Percentiles rank a stretch among this genome's conserved stretches.
These are phyloP conservation scores for Phylloscopus trochiloides DNA, from an alignment of 2,113 vertebrate species.

Conservation along the genomic window DNA sequence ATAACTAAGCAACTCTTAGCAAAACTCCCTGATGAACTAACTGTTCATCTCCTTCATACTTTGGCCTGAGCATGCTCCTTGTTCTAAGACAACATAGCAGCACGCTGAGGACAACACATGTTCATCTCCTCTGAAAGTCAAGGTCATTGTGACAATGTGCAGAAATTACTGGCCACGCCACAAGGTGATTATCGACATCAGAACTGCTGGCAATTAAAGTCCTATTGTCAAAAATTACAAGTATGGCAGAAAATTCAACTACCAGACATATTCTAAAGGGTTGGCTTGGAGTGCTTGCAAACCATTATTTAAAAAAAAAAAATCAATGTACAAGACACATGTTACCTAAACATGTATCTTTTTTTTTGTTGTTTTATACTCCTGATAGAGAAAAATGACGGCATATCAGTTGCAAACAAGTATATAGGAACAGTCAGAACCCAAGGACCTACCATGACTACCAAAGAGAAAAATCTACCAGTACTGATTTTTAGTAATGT, in stretches of 20 bases:
- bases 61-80: background rate
- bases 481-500: background rate
- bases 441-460: background rate
- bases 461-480: background rate
- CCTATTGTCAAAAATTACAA: background rate
- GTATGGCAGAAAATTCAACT: background rate
- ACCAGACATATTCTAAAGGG: background rate
- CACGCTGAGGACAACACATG: rapidly evolving
- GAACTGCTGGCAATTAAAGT: background rate
- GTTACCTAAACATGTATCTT: background rate
- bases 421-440: background rate
- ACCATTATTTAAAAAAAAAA: background rate
- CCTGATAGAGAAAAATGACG: background rate
- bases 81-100: background rate
- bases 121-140: background rate
- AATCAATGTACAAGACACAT: background rate
- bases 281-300: background rate
- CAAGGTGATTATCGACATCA: background rate
- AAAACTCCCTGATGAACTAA: background rate
- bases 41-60: background rate
- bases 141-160: background rate
- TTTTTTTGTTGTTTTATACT: background rate
- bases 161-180: background rate
- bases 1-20: background rate
- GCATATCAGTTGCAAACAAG: background rate